Base-by-base conservation (phyloP, 2,113 vertebrate genomes). In the Gymnorhina tibicen region DNA sequence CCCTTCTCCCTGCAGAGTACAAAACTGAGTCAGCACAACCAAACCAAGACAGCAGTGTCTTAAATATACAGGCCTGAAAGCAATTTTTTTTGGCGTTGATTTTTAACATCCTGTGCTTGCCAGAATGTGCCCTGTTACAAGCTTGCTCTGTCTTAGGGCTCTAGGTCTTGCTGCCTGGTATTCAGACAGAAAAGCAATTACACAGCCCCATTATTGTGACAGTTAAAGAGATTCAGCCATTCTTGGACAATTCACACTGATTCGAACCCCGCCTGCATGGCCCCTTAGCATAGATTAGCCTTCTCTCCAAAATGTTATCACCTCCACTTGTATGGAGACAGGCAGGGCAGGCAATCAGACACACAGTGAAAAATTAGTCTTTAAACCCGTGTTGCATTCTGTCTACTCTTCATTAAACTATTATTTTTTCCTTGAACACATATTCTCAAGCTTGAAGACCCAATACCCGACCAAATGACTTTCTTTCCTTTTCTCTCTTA, bases 111-210 rank as follows among this genome's bases (percentile, higher is more conserved):
- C 58, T 26, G 28, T 0, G 0, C 77, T 89, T 82, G 66, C 69
- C 78, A 91, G 60, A 64, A 68, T 9, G 60, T 35, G 74, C 60
- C 77, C 69, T 85, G 30, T 47, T 78, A 79, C 66, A 85, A 75
- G 39, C 78, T 27, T 50, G 52, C 50, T 92, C 80, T 81, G 59
- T 74, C 85, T 89, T 55, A 37, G 78, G 81, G 56, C 78, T 79
- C 66, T 24, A 50, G 50, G 50, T 81, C 68, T 91, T 68, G 64
- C 85, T 72, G 92, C 69, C 76, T 64, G n/a, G 12, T 82, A 52
- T 78, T 85, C 92, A 72, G 85, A 63, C 81, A 93, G 92, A 87
- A 93, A 95, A 80, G 85, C 77, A 97, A 89, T 89, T 91, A 75
- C 81, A 72, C 53, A 79, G 59, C 39, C 46, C 72, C 37, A 60